Conservation (phyloP, 1,140 invertebrate genomes). For the Lepidurus arcticus region DNA sequence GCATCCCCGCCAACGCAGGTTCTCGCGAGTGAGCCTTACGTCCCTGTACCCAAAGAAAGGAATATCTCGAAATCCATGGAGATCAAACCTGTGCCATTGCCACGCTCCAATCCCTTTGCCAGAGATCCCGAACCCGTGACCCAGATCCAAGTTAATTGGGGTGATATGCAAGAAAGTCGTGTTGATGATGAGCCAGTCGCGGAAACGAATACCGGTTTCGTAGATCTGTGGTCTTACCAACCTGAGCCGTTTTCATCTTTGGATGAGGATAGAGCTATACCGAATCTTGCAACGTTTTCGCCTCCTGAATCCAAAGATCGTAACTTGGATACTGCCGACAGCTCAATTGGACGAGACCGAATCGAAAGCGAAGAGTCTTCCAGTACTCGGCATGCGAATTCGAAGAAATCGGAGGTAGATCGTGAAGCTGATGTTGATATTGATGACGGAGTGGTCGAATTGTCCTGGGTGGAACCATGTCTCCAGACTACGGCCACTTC, state of each 20-base stretch:
- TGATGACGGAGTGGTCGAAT: constrained; percentile 23
- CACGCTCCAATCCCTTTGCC: not conserved
- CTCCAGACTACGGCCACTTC: not conserved
- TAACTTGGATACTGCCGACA: no score
- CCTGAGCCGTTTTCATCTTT: not conserved
- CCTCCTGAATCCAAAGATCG: no score
- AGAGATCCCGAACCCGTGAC: not conserved
- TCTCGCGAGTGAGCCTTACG: not conserved
- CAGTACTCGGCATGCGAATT: no score
- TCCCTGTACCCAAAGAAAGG: not conserved
- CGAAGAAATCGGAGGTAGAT: no score
- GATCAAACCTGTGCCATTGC: not conserved
- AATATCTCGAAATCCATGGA: not conserved
- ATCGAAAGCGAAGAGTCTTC: no score
- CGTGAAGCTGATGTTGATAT: not conserved
- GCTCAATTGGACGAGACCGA: no score
- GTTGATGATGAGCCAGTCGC: not conserved
- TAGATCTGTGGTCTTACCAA: constrained; percentile 4
- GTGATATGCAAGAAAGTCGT: not conserved
- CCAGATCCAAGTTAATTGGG: not conserved
- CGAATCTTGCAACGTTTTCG: no score
- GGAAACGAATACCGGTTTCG: not conserved
- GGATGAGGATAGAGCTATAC: not conserved
- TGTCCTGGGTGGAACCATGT: constrained; percentile 26
- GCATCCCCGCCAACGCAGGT: not conserved